phyloP scores from a whole-genome alignment of 2,797 vertebrate species.

The Clarias pachynema region DNA sequence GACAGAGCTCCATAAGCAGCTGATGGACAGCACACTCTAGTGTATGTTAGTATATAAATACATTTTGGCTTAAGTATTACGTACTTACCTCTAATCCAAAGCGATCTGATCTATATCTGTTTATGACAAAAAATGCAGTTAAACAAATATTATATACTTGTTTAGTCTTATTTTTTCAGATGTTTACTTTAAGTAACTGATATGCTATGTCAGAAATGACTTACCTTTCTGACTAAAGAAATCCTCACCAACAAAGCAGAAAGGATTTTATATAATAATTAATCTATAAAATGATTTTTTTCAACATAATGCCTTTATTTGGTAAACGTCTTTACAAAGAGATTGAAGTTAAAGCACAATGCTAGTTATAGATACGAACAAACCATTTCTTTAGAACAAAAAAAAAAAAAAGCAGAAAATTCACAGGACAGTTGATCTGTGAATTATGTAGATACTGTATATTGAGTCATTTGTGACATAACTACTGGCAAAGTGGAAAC shows the following conservation, averaged over 20 bases:
- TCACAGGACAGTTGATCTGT: not conserved
- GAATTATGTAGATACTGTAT: not conserved
- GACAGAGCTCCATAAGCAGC: not conserved
- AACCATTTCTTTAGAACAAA: not conserved
- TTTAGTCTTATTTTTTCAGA: not conserved
- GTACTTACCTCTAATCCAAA: conserved; percentile 17
- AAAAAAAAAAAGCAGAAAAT: not conserved
- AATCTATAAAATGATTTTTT: not conserved
- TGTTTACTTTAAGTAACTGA: not conserved
- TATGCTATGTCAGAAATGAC: not conserved
- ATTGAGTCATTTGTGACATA: not conserved
- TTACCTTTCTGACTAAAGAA: conserved; percentile 8
- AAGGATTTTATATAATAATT: not conserved
- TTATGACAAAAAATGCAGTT: not conserved
- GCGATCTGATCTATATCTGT: conserved; percentile 13
- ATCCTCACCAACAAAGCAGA: not conserved
- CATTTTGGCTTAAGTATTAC: not conserved
- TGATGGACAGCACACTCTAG: conserved; percentile 16
- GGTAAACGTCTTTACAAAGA: conserved; percentile 1
- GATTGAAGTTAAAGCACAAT: not conserved
- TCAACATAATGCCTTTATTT: conserved; percentile 31
- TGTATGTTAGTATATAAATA: conserved; percentile 13
- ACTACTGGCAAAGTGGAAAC: not conserved
- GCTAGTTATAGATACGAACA: not conserved
- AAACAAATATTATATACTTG: not conserved